phyloP scores from a whole-genome alignment of 2,113 vertebrate genomes.

The Hemichromis elongatus region DNA sequence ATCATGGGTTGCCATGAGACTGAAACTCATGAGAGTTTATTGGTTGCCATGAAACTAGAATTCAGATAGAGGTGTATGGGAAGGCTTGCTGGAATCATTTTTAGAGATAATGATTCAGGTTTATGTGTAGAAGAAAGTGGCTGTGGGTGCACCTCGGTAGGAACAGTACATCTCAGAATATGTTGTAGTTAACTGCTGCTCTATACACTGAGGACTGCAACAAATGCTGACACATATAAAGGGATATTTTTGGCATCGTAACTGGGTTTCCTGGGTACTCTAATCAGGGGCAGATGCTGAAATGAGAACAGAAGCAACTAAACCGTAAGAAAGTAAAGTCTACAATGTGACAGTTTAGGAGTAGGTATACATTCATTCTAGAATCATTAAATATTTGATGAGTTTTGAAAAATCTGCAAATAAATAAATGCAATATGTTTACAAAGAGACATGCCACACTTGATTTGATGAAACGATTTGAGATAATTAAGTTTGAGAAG shows the following conservation, averaged over 20 bases:
- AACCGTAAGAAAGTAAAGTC: not conserved
- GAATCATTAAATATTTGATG: not conserved
- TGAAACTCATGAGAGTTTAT: not conserved
- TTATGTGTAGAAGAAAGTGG: not conserved
- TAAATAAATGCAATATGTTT: not conserved
- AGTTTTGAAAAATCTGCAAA: not conserved
- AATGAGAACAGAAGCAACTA: constrained; percentile 16
- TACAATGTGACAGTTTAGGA: not conserved
- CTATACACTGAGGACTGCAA: not conserved
- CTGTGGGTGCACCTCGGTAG: not conserved
- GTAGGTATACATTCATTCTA: not conserved
- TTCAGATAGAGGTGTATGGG: not conserved
- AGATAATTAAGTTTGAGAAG: not conserved
- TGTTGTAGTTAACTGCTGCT: not conserved
- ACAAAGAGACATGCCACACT: not conserved
- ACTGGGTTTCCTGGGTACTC: constrained; percentile 15
- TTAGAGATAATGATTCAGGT: not conserved
- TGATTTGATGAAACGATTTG: not conserved
- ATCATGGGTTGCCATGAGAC: constrained; percentile 28
- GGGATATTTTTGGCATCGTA: constrained; percentile 37
- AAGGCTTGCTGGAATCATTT: not conserved
- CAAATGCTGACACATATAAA: constrained; percentile 37
- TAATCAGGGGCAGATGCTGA: constrained; percentile 26
- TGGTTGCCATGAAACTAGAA: constrained; percentile 21
- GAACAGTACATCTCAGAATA: not conserved